Evolutionary conservation across 2,113 vertebrate species (phyloP).

Genomic region (Phyllopteryx taeniolatus): DNA sequence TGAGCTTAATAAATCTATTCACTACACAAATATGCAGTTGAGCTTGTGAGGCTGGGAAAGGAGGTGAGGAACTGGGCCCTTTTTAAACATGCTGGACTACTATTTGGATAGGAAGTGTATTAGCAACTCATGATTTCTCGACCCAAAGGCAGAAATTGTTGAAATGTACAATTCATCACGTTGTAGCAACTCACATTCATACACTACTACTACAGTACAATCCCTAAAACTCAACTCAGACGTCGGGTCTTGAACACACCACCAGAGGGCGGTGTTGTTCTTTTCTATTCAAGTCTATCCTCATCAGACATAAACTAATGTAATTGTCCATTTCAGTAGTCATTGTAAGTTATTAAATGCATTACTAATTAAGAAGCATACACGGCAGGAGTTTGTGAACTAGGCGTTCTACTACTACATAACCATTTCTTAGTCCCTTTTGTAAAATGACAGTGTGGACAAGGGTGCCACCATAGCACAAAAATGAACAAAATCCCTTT

Average conservation of each 20-base stretch:
- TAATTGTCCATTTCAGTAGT: conserved; percentile 16
- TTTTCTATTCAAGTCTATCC: conserved; percentile 11
- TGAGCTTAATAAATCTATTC: conserved; percentile 26
- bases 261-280: conserved; percentile 3
- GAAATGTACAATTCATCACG: conserved; percentile 18
- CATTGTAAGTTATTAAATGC: neutral
- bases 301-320: conserved; percentile 10
- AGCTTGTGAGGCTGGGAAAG: conserved; percentile 26
- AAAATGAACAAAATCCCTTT: neutral
- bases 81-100: conserved; percentile 43
- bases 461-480: neutral
- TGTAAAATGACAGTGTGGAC: neutral
- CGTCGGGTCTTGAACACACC: neutral
- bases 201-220: neutral
- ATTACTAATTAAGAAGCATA: conserved; percentile 5
- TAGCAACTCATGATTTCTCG: conserved; percentile 22
- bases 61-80: conserved; percentile 17
- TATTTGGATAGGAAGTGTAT: conserved; percentile 50
- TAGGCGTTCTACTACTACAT: conserved; percentile 4
- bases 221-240: neutral
- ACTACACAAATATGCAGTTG: conserved; percentile 33
- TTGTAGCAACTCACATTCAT: conserved; percentile 10
- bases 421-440: neutral
- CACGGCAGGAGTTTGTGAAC: conserved; percentile 15
- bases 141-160: conserved; percentile 16